phyloP scores from a whole-genome alignment of 2,888 invertebrate species.

The Conops quadrifasciatus region DNA sequence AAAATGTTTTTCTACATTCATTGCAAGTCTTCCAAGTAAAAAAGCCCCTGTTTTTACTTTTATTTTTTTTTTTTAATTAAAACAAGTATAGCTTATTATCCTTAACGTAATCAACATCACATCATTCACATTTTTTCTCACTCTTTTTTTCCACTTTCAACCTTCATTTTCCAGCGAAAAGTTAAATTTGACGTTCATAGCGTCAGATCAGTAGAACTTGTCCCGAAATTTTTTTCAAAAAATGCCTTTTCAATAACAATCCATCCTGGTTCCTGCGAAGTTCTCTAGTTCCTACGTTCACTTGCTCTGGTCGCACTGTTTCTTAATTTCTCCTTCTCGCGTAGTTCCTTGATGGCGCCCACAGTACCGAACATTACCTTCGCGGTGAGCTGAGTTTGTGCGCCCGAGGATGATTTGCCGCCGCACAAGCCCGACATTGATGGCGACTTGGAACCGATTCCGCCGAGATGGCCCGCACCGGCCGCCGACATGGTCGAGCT shows the following conservation, averaged over 20 bases:
- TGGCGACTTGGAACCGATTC: constrained; percentile 43
- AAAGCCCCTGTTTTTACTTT: too few relatives aligned
- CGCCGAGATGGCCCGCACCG: constrained; percentile 41
- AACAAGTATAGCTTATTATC: too few relatives aligned
- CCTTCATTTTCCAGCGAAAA: too few relatives aligned
- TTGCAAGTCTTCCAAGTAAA: too few relatives aligned
- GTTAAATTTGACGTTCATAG: too few relatives aligned
- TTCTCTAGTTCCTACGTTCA: constrained; percentile 60
- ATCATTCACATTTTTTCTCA: too few relatives aligned
- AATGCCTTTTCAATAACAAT: background rate
- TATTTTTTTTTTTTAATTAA: too few relatives aligned
- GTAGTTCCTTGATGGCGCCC: constrained; percentile 77
- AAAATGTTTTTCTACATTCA: too few relatives aligned
- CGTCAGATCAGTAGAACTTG: too few relatives aligned
- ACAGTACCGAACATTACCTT: constrained; percentile 79
- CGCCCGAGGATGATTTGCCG: constrained; percentile 43
- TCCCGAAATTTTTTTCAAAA: too few relatives aligned
- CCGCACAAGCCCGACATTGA: constrained; percentile 34
- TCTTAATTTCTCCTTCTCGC: constrained; percentile 75
- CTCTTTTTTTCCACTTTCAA: too few relatives aligned
- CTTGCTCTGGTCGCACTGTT: constrained; percentile 64
- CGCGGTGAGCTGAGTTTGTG: constrained; percentile 71
- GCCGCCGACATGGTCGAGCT: constrained; percentile 46
- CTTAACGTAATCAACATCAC: too few relatives aligned
- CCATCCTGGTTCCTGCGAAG: background rate